A percentile compares a stretch with the other conserved stretches of the same genome.
Evolutionary conservation across 2,797 vertebrate genomes (phyloP).

Genomic region (Melanotaenia maccullochi): DNA sequence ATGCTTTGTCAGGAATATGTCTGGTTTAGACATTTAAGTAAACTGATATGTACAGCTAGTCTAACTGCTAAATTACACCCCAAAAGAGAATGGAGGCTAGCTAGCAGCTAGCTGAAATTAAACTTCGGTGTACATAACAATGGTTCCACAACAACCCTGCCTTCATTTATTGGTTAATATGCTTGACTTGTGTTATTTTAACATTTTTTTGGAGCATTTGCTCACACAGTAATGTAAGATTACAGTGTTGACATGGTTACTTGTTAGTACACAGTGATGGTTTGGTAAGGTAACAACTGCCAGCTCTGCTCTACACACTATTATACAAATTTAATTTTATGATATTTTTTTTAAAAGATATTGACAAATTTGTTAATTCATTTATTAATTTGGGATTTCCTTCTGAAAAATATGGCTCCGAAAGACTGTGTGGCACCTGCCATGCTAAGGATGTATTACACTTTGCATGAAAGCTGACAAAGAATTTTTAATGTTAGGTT

Average conservation of each 20-base stretch:
- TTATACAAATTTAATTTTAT: neutral
- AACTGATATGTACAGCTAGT: neutral
- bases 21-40: neutral
- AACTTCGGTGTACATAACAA: neutral
- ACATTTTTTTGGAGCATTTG: neutral
- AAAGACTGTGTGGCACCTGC: neutral
- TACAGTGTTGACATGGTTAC: neutral
- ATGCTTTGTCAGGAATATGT: no score
- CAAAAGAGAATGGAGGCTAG: neutral
- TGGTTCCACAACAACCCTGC: no score
- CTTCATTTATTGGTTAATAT: no score
- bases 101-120: neutral
- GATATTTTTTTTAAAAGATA: neutral
- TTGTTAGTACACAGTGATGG: neutral
- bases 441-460: conserved; percentile 1
- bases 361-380: no score
- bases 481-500: conserved; percentile 12
- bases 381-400: neutral
- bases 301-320: neutral
- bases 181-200: no score
- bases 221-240: neutral
- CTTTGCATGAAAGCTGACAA: conserved; percentile 22
- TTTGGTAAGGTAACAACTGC: neutral
- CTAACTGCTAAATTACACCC: neutral
- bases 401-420: conserved; percentile 10